phyloP scores from a whole-genome alignment of 1,140 invertebrate genomes.

The Zelostemma sp. region DNA sequence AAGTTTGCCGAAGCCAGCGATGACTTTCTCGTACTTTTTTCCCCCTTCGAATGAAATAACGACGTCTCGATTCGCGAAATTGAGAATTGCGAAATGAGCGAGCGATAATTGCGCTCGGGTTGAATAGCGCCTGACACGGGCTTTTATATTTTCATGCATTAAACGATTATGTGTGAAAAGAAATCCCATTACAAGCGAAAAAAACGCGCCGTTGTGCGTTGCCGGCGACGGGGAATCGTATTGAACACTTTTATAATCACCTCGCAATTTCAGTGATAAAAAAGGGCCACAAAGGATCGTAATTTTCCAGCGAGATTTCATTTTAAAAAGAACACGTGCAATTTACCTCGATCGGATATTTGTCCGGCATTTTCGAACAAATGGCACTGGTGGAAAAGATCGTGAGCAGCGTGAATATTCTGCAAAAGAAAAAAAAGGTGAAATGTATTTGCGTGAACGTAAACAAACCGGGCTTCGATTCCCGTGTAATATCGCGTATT shows the following conservation, averaged over 20 bases:
- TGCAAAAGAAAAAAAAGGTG: slow-evolving; percentile 52
- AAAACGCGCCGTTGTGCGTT: background rate
- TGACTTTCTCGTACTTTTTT: background rate
- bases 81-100: background rate
- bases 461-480: too few species aligned
- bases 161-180: slow-evolving; percentile 3
- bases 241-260: background rate
- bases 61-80: background rate
- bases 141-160: slow-evolving; percentile 4
- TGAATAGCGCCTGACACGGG: background rate
- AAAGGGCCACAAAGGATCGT: background rate
- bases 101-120: background rate
- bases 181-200: background rate
- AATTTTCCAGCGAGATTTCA: too few species aligned
- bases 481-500: slow-evolving; percentile 6
- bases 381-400: slow-evolving; percentile 50
- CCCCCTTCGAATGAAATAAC: background rate
- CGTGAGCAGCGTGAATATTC: slow-evolving; percentile 55
- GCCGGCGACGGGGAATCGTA: background rate
- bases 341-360: slow-evolving; percentile 63
- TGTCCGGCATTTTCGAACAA: slow-evolving; percentile 57
- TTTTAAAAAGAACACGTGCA: too few species aligned
- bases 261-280: background rate
- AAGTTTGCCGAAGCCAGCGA: too few species aligned
- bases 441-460: slow-evolving; percentile 8